A percentile compares a stretch with the other conserved stretches of the same genome.
Evolutionary conservation across 2,113 vertebrate species (phyloP).

Genomic region (Megalops atlanticus): DNA sequence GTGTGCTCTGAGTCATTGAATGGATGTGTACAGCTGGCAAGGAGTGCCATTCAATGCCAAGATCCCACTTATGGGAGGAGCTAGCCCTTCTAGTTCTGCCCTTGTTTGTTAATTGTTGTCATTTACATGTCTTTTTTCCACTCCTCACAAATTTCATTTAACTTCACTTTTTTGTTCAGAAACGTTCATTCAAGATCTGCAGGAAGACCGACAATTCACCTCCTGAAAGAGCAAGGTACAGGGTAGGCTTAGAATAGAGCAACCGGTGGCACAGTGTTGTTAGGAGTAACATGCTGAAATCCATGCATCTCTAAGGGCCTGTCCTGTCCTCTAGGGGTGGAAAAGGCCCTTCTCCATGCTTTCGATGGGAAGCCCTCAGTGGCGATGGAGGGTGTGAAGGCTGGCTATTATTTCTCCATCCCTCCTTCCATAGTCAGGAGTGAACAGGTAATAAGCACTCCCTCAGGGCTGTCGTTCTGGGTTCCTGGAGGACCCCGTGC

Average conservation of each 20-base stretch:
- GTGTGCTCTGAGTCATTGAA: background rate
- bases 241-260: background rate
- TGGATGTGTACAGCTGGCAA: too few relatives aligned
- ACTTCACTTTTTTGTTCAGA: conserved; percentile 63
- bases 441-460: conserved; percentile 81
- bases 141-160: background rate
- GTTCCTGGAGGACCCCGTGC: too few relatives aligned
- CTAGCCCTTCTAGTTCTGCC: background rate
- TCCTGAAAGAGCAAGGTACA: conserved; percentile 89
- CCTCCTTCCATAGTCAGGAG: conserved; percentile 91
- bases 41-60: background rate
- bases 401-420: conserved; percentile 93
- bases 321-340: conserved; percentile 70
- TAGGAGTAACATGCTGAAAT: background rate
- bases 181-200: conserved; percentile 97
- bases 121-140: background rate
- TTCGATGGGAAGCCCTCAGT: conserved; percentile 93
- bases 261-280: conserved; percentile 13
- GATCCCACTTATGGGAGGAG: background rate
- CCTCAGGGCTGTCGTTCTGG: background rate
- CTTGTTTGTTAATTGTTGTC: background rate
- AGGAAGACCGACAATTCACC: conserved; percentile 90
- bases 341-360: conserved; percentile 88
- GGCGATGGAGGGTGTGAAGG: conserved; percentile 91
- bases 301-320: background rate